Evolutionary conservation across 2,113 vertebrate species (phyloP), one percentile per base, ranked within the genome.

Genomic region (Tychaedon coryphoeus): DNA sequence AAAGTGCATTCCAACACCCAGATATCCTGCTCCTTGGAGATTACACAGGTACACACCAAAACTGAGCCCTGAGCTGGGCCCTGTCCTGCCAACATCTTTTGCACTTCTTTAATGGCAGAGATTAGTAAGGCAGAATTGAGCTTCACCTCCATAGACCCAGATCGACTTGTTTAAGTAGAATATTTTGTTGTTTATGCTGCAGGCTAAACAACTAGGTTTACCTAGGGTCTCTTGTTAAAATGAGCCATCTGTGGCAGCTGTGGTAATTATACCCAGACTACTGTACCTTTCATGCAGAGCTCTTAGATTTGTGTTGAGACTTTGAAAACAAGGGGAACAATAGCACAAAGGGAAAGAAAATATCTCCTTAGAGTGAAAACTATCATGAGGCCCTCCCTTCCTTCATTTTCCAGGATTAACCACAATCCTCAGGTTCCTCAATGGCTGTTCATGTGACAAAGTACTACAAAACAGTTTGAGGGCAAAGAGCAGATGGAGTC

Each of bases 141-240:
- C 65, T 85, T 96, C 95, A 96, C 96, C 95, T 97, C 87, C 6
- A 2, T 78, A 97, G 95, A 97, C 96, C 94, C 90, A 97, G 93
- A 96, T 96, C 85, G 34, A 86, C 94, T 97, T 97, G 95, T 97
- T 98, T 97, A 96, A 97, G 96, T 95, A 96, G 95, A 97, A 93
- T 96, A 96, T 95, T 95, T 97, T 96, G 97, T 96, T 98, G 98
- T 98, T 98, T 98, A 98, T 98, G 97, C 98, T 97, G 80, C 96
- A 97, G 98, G 98, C 97, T 95, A 98, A 97, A 97, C 97, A 97
- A 96, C 92, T 95, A 96, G 95, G 93, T 96, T 97, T 96, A 97
- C 89, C 96, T 95, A 92, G 93, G 97, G 97, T 98, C 97, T 97
- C 84, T 97, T 97, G 97, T 98, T 97, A 97, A 97, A 98, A 97